Evolutionary conservation across 2,888 invertebrate genomes (phyloP).

Genomic region (Drosophila trichaetosa): DNA sequence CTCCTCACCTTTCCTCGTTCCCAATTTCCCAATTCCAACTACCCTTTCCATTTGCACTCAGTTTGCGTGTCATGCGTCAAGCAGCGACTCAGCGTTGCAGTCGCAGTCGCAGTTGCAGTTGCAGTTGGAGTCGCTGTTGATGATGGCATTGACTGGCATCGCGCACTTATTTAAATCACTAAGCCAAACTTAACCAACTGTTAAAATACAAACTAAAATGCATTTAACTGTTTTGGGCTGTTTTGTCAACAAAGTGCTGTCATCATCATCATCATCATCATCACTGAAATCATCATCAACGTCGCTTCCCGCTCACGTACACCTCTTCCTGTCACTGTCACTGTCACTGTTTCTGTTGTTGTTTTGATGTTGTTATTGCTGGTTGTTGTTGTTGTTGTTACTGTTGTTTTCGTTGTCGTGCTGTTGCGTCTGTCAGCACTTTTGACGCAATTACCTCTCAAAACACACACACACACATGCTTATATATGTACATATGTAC

Average conservation of each 20-base stretch:
- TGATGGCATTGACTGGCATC: conserved; percentile 10
- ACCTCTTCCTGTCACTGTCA: conserved; percentile 43
- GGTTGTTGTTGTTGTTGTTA: conserved; percentile 2
- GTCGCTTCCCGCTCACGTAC: conserved; percentile 36
- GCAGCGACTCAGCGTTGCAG: neutral
- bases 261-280: conserved; percentile 60
- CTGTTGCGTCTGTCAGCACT: conserved; percentile 71
- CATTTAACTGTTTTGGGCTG: conserved; percentile 78
- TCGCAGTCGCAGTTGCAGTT: conserved; percentile 8
- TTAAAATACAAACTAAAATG: conserved; percentile 83
- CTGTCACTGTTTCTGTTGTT: conserved; percentile 37
- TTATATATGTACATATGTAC: neutral
- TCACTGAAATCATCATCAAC: conserved; percentile 26
- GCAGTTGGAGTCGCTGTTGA: conserved; percentile 13
- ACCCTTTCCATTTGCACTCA: neutral
- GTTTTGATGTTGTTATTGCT: neutral
- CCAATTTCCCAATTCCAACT: neutral
- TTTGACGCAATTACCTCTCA: conserved; percentile 68
- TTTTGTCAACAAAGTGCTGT: conserved; percentile 76
- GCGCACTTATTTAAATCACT: conserved; percentile 80
- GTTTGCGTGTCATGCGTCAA: conserved; percentile 47
- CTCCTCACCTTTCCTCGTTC: too few species aligned
- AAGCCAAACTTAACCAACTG: conserved; percentile 83
- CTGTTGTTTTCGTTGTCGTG: conserved; percentile 31
- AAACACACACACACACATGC: conserved; percentile 40